Percentiles rank a stretch among this genome's conserved stretches.
phyloP scores from a whole-genome alignment of 2,113 vertebrate species.

The Ardeotis arabs region DNA sequence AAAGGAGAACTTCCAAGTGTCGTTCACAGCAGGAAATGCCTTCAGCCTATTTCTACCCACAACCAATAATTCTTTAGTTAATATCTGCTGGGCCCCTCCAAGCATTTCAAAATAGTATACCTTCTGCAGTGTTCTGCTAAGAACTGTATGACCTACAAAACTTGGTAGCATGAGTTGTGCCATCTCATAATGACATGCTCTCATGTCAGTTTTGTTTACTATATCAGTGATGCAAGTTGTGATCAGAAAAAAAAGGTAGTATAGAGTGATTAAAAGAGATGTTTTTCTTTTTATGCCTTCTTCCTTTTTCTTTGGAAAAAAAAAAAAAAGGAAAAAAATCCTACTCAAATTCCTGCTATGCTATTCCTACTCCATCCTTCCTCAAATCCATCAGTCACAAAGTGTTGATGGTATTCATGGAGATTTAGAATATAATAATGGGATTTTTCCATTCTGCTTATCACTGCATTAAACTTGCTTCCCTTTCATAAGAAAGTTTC shows the following conservation, averaged over 20 bases:
- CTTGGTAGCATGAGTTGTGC: background rate
- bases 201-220: background rate
- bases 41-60: conserved; percentile 58
- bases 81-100: conserved; percentile 30
- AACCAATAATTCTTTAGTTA: conserved; percentile 69
- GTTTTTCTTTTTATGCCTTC: background rate
- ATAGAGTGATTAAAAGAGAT: background rate
- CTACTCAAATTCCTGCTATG: background rate
- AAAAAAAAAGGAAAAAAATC: background rate
- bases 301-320: background rate
- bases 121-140: background rate
- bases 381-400: background rate
- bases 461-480: background rate
- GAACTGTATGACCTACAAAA: background rate
- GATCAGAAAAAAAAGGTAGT: background rate
- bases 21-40: conserved; percentile 52
- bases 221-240: background rate
- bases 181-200: background rate
- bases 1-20: conserved; percentile 48
- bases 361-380: background rate
- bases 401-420: background rate
- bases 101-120: conserved; percentile 31
- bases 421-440: background rate
- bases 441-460: background rate
- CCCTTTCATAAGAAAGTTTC: background rate